phyloP scores from a whole-genome alignment of 2,888 invertebrate species.

The Drosophila neotestacea region DNA sequence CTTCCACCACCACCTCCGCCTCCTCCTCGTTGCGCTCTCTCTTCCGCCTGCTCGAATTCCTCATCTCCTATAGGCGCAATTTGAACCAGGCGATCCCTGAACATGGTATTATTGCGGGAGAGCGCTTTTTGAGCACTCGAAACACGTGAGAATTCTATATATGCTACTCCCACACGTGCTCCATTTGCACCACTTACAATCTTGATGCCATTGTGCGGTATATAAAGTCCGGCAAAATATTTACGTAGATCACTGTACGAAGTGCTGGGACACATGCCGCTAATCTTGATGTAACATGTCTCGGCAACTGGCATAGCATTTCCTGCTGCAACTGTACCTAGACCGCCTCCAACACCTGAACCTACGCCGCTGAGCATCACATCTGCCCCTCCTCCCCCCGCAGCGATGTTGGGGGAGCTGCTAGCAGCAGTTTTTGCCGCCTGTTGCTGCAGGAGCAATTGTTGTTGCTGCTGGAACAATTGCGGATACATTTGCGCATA shows the following conservation, averaged over 20 bases:
- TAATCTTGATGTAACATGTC: constrained; percentile 89
- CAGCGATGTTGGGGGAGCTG: constrained; percentile 35
- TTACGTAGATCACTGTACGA: constrained; percentile 93
- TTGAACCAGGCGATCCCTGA: constrained; percentile 89
- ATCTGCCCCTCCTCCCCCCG: constrained; percentile 4
- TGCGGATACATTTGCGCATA: constrained; percentile 83
- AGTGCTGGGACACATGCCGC: constrained; percentile 90
- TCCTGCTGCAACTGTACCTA: too few relatives aligned
- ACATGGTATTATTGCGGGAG: constrained; percentile 87
- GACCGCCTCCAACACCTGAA: not conserved
- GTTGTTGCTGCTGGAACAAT: constrained; percentile 75
- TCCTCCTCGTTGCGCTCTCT: constrained; percentile 86
- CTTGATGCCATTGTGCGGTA: constrained; percentile 94
- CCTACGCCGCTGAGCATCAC: not conserved
- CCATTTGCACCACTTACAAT: constrained; percentile 93
- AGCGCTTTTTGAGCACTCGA: constrained; percentile 91
- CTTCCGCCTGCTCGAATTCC: constrained; percentile 91
- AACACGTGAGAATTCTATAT: constrained; percentile 90
- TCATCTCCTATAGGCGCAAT: constrained; percentile 90
- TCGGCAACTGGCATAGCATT: constrained; percentile 49
- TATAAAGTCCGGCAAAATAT: constrained; percentile 91
- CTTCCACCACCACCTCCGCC: constrained; percentile 28
- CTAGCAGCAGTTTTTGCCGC: constrained; percentile 40
- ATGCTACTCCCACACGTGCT: constrained; percentile 91
- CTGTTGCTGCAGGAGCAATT: constrained; percentile 54